Evolutionary conservation across 1,140 invertebrate genomes (phyloP), one percentile per base, ranked within the genome.

Genomic region (Lineus longissimus): DNA sequence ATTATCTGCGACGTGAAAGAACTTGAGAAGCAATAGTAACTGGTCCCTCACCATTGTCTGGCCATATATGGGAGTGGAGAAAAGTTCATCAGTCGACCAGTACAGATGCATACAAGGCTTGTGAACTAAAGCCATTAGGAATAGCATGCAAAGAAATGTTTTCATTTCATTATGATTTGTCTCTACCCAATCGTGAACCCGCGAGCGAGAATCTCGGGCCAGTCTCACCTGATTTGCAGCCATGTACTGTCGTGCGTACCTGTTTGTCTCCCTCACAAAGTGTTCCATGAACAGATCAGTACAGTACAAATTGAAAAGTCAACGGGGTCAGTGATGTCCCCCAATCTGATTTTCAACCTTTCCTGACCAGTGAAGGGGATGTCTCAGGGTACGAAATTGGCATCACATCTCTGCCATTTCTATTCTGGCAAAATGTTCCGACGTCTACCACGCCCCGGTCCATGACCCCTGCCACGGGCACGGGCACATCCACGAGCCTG

Each of bases 1-100:
- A n/a, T 51, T 51, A 51, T 51, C 47, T 23, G n/a, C 25, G 47
- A 51, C 6, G 25, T 51, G 47, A 19, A 51, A 51, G n/a, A 51
- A 51, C 33, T 36, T 36, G 6, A 36, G 33, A 51, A 23, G 47
- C n/a, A 51, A 51, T n/a, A 19, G 6, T 7, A 51, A 23, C 19
- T n/a, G 6, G 25, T 51, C 47, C 25, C 47, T 51, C 4, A 6
- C n/a, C 47, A 51, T 51, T 27, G 47, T 27, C 25, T 51, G 47
- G 47, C 47, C n/a, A n/a, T 7, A 51, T 4, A 51, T 23, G 4
- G 47, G 47, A 23, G 47, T 51, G 4, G 25, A 23, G 47, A 51
- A 51, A 23, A 51, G 25, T 51, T 51, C 47, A 51, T 51, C 47
- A 4, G 6, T 51, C n/a, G 47, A 51, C 47, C 47, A 51, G 25